Percentiles rank a stretch among this genome's conserved stretches.
Evolutionary conservation across 2,797 vertebrate genomes (phyloP).

Genomic region (Spinibarbus caldwelli): DNA sequence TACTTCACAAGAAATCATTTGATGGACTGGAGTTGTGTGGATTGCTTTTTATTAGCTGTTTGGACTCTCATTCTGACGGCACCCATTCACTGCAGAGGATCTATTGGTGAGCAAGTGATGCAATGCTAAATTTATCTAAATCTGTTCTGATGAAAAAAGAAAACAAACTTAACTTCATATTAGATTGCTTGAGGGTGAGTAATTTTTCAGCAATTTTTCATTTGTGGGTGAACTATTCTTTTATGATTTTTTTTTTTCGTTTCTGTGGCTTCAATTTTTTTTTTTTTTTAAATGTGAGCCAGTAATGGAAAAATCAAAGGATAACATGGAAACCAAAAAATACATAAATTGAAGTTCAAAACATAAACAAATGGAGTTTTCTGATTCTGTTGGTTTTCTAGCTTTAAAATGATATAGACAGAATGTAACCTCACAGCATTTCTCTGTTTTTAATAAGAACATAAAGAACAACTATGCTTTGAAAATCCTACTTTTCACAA

Average conservation of each 20-base stretch:
- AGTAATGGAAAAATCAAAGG: neutral
- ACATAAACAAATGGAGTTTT: neutral
- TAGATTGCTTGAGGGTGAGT: neutral
- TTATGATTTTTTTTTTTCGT: neutral
- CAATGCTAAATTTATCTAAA: neutral
- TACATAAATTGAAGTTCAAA: neutral
- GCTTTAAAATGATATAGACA: neutral
- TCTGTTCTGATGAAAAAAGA: neutral
- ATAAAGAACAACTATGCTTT: constrained; percentile 3
- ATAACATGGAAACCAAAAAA: neutral
- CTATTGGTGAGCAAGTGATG: neutral
- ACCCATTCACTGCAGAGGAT: neutral
- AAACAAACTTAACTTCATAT: neutral
- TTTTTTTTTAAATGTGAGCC: neutral
- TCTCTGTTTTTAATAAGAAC: neutral
- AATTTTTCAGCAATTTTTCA: neutral
- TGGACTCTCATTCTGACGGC: neutral
- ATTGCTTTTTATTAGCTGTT: neutral
- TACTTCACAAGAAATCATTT: neutral
- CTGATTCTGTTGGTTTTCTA: neutral
- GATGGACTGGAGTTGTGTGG: neutral
- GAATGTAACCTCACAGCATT: neutral
- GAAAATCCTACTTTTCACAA: neutral
- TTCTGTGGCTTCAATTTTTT: neutral
- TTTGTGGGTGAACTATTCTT: neutral